These are phyloP conservation scores for Nannobrachium achirus DNA, from an alignment of 2,113 vertebrate species.

Conservation along the genomic window DNA sequence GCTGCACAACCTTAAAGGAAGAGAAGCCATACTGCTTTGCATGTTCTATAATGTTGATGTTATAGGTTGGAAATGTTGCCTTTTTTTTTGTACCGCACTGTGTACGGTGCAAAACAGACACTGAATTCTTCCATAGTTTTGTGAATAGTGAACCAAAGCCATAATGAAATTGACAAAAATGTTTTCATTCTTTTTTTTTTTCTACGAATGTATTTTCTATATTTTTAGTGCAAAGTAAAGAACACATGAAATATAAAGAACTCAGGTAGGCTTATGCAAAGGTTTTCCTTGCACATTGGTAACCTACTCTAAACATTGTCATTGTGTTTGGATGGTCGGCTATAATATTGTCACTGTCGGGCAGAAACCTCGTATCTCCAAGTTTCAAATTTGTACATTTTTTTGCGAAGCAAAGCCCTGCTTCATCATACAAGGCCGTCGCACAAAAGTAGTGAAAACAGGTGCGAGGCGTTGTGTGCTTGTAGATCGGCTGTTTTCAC, in stretches of 20 bases:
- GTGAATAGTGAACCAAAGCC: slow-evolving; percentile 40
- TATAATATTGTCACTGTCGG: no score
- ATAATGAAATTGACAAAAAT: slow-evolving; percentile 27
- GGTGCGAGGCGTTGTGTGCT: no score
- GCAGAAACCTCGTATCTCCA: no score
- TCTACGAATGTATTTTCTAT: slow-evolving; percentile 75
- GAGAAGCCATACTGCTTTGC: slow-evolving; percentile 79
- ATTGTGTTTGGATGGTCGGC: slow-evolving; percentile 30
- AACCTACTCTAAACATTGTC: slow-evolving; percentile 64
- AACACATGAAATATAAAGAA: slow-evolving; percentile 43
- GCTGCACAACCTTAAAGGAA: slow-evolving; percentile 73
- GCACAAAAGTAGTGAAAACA: no score
- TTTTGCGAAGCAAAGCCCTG: no score
- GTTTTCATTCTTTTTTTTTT: slow-evolving; percentile 74
- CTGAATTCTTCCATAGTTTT: slow-evolving; percentile 63
- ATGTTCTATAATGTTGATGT: slow-evolving; percentile 36
- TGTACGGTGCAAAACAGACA: slow-evolving; percentile 39
- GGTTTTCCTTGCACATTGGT: slow-evolving; percentile 46
- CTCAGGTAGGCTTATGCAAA: slow-evolving; percentile 59
- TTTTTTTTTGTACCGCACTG: slow-evolving; percentile 46
- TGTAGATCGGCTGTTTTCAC: no score
- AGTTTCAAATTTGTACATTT: no score
- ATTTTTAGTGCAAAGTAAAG: slow-evolving; percentile 53
- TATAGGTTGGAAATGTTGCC: slow-evolving; percentile 39
- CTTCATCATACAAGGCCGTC: no score